Conservation (phyloP, 2,888 invertebrate species). For the Drosophila eohydei region DNA sequence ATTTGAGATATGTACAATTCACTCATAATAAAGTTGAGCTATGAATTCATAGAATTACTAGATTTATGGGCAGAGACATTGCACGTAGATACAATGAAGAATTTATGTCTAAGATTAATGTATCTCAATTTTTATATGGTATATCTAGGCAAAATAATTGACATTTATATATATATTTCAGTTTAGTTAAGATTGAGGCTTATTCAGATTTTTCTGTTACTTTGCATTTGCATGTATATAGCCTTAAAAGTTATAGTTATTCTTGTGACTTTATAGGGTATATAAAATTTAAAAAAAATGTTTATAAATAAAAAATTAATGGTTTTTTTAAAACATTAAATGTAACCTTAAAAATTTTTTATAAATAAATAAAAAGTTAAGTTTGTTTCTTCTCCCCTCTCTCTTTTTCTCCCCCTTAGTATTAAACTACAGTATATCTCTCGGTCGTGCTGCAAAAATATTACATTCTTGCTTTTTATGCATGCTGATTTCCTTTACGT, state of each 20-base stretch:
- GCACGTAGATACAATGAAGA: no score
- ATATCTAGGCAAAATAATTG: neutral
- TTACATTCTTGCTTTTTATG: slow-evolving; percentile 40
- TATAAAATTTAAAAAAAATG: neutral
- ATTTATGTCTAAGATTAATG: neutral
- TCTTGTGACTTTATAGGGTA: neutral
- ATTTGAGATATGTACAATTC: no score
- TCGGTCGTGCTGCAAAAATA: neutral
- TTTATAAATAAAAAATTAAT: neutral
- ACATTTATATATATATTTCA: neutral
- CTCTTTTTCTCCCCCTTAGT: neutral
- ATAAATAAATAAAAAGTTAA: neutral
- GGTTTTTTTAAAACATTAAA: neutral
- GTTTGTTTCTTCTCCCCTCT: neutral
- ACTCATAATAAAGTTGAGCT: no score
- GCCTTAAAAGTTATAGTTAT: no score
- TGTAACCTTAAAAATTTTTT: neutral
- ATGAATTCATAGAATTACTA: no score
- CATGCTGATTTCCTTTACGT: slow-evolving; percentile 55
- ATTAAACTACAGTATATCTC: slow-evolving; percentile 15
- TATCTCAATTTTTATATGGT: neutral
- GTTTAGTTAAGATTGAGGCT: neutral
- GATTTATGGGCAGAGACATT: neutral
- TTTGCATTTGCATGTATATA: neutral
- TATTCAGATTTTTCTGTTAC: neutral